Conservation (phyloP, 1,140 invertebrate genomes). For the Caenorhabditis latens region DNA sequence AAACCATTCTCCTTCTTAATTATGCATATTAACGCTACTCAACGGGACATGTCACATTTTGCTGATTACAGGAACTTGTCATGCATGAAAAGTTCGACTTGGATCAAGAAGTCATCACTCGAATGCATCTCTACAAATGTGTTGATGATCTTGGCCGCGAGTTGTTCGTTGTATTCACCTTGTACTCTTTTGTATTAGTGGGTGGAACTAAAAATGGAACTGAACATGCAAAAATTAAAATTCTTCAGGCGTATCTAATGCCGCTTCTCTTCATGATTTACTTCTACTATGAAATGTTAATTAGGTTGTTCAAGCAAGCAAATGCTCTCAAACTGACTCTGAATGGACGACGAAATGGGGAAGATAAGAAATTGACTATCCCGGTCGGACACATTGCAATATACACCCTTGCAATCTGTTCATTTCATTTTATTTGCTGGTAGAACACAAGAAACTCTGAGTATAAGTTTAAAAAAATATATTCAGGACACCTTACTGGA, state of each 20-base stretch:
- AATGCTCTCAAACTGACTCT: conserved; percentile 14
- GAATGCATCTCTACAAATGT: conserved; percentile 76
- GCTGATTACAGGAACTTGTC: conserved; percentile 71
- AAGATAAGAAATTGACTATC: conserved; percentile 61
- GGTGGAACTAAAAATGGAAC: conserved; percentile 22
- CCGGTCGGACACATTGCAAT: conserved; percentile 73
- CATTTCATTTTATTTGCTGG: conserved; percentile 76
- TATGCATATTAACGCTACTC: neutral
- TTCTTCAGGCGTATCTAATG: conserved; percentile 68
- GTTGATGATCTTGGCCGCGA: conserved; percentile 74
- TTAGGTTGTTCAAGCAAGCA: conserved; percentile 63
- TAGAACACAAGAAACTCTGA: neutral
- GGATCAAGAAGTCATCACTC: conserved; percentile 72
- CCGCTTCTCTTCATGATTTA: conserved; percentile 73
- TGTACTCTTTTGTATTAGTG: conserved; percentile 73
- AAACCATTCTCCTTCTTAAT: neutral
- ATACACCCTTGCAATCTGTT: conserved; percentile 76
- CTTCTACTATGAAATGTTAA: conserved; percentile 75
- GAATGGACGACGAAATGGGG: neutral
- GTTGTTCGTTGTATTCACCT: conserved; percentile 68
- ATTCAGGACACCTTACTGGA: conserved; percentile 65
- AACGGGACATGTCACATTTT: neutral
- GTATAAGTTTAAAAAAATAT: neutral
- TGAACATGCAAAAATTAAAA: neutral
- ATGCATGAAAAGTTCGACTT: conserved; percentile 73